These are phyloP conservation scores for Macrosoma leucophasiata DNA, from an alignment of 2,888 invertebrate species.

Conservation along the genomic window DNA sequence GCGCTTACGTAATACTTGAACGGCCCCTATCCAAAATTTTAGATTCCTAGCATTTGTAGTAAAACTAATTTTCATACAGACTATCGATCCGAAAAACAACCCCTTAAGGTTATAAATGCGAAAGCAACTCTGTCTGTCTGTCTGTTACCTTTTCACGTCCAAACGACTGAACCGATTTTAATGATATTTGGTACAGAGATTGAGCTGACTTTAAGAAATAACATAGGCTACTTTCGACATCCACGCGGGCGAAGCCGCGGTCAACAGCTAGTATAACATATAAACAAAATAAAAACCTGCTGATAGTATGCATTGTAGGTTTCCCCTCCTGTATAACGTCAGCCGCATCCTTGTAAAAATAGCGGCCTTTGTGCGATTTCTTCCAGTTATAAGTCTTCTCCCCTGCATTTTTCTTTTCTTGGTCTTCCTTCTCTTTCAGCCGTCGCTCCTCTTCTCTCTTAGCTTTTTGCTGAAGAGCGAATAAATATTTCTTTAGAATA, in stretches of 20 bases:
- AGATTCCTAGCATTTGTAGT: too few relatives aligned
- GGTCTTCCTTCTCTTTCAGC: constrained; percentile 73
- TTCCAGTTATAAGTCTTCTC: constrained; percentile 84
- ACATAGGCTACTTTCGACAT: not conserved
- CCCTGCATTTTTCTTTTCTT: constrained; percentile 53
- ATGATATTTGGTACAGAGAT: too few relatives aligned
- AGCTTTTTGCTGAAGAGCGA: constrained; percentile 59
- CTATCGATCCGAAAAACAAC: too few relatives aligned
- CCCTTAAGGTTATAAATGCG: too few relatives aligned
- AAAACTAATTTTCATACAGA: too few relatives aligned
- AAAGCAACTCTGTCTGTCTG: too few relatives aligned
- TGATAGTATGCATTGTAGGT: constrained; percentile 68
- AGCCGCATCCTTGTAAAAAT: constrained; percentile 89
- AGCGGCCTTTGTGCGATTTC: constrained; percentile 82
- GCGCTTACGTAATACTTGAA: too few relatives aligned
- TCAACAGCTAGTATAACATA: not conserved
- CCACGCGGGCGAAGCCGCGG: not conserved
- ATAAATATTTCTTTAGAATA: too few relatives aligned
- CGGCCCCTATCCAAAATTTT: too few relatives aligned
- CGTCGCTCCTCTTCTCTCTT: constrained; percentile 64
- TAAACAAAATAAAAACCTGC: constrained; percentile 42
- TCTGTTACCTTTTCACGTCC: too few relatives aligned
- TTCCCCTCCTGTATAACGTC: constrained; percentile 93
- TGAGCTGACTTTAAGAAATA: not conserved
- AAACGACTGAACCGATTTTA: too few relatives aligned